Base-by-base conservation (phyloP, 1,140 invertebrate species). In the Plutomurus gul region DNA sequence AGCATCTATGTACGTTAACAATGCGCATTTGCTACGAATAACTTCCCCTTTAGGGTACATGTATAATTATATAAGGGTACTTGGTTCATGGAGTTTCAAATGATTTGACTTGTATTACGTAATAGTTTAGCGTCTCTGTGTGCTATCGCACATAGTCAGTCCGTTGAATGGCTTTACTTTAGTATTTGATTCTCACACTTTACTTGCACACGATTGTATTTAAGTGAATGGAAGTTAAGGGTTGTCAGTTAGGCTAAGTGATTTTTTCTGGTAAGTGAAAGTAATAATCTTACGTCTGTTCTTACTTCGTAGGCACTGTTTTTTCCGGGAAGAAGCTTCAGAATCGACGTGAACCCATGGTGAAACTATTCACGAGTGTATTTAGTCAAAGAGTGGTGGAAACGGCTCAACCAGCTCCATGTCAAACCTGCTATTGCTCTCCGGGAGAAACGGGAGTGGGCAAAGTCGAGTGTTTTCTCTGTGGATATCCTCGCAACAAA, bases 361-460 rank as follows among this genome's bases (percentile, higher is more conserved):
- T 91, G 16, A 92, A 92, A 83, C 90, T 91, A 49, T 91, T 94
- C 77, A 87, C 90, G 1, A 90, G 87, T 27, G 92, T 93, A 0
- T 93, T 95, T 77, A 89, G 90, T 1, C 91, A 91, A 75, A 87
- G 92, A 39, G 86, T 94, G 0, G 92, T 91, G 0, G 81, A 88
- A 18, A 90, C 89, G 10, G 91, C 92, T 2, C 77, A 85, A n/a
- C 90, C 92, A 0, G 87, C 86, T 37, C 78, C 85, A 8, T 93
- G 92, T 82, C 92, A 94, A 84, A 88, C 89, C 6, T 95, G 93
- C 85, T 91, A 93, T 83, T 95, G 93, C 84, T 89, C 90, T 4
- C 89, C 90, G 3, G 88, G 90, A 80, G 89, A 91, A 65, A 88
- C 90, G 20, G 92, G 91, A 0, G 86, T 91, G 11, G 89, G 91